phyloP scores from a whole-genome alignment of 92 coral and sea anemone species.

The Zoanthus sansibaricus region DNA sequence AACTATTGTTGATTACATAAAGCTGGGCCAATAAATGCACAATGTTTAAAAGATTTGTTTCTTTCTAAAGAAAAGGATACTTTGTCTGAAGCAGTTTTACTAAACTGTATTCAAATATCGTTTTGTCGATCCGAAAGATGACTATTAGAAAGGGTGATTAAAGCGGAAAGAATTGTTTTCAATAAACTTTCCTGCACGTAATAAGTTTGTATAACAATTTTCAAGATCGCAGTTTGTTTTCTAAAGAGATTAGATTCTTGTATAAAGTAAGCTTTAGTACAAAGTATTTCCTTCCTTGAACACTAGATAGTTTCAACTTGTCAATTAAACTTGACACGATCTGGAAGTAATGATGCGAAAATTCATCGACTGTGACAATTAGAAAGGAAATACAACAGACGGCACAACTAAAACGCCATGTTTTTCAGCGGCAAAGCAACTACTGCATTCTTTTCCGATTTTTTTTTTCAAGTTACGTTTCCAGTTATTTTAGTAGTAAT shows the following conservation, averaged over 20 bases:
- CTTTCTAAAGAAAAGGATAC: constrained; percentile 50
- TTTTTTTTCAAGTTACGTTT: neutral
- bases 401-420: neutral
- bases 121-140: neutral
- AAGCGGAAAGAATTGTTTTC: neutral
- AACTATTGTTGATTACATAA: constrained; percentile 95
- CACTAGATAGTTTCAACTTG: constrained; percentile 84
- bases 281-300: constrained; percentile 36
- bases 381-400: constrained; percentile 14
- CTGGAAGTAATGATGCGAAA: constrained; percentile 48
- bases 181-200: constrained; percentile 11
- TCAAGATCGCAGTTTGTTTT: constrained; percentile 37
- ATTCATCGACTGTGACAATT: constrained; percentile 47
- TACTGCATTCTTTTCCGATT: neutral
- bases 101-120: neutral
- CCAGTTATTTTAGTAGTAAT: constrained; percentile 6
- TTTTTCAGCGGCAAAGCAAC: neutral
- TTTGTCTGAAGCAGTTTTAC: constrained; percentile 36
- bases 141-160: constrained; percentile 1
- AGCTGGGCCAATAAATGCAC: constrained; percentile 83
- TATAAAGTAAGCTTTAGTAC: constrained; percentile 43
- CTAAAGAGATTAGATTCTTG: constrained; percentile 50
- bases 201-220: neutral
- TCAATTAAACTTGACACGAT: constrained; percentile 76
- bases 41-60: constrained; percentile 60